phyloP scores from a whole-genome alignment of 1,140 invertebrate species.

The Megalopta genalis region DNA sequence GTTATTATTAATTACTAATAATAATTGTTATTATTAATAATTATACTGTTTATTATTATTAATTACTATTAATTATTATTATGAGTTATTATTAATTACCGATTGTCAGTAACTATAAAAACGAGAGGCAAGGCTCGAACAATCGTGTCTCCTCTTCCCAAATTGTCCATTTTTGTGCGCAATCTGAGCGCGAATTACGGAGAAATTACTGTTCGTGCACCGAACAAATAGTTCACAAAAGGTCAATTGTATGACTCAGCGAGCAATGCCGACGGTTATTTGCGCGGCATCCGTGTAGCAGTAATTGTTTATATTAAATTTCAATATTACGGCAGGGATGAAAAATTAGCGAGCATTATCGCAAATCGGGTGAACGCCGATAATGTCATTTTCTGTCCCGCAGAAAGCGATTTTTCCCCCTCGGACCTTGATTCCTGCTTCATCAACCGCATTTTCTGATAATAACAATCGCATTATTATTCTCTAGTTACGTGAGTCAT shows the following conservation, averaged over 20 bases:
- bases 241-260: background rate
- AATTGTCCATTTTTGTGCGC: no score
- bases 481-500: constrained; percentile 38
- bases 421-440: constrained; percentile 34
- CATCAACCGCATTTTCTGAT: constrained; percentile 18
- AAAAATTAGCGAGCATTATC: constrained; percentile 2
- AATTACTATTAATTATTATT: no score
- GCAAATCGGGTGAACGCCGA: background rate
- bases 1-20: no score
- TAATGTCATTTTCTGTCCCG: background rate
- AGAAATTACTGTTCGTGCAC: no score
- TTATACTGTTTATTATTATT: no score
- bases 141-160: no score
- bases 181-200: no score
- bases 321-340: background rate
- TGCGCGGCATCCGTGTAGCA: background rate
- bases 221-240: background rate
- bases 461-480: constrained; percentile 22
- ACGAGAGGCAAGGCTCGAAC: no score
- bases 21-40: no score
- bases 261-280: background rate
- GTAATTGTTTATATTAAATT: background rate
- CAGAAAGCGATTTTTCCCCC: background rate
- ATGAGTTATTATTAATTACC: no score
- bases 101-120: no score